Evolutionary conservation across 2,888 invertebrate species (phyloP), one percentile per base, ranked within the genome.

Genomic region (Trichopoda pennipes): DNA sequence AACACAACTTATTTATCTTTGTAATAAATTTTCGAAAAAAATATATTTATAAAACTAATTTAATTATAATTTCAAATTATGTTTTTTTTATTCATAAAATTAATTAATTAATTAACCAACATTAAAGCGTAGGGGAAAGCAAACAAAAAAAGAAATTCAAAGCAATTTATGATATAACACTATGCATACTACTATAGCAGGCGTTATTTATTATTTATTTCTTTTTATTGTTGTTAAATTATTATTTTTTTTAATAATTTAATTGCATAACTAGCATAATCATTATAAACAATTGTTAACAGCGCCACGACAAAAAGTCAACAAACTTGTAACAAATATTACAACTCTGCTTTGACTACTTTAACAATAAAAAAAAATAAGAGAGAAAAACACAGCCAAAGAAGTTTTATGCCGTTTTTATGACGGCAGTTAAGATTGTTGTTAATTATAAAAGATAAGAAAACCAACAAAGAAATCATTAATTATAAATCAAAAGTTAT

Each of bases 121-220:
- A 28, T 8, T 8, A 28, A 28, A 28, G 1, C 28, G 8, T 28
- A 28, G 23, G 32, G 44, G 16, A 16, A 53, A 19, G n/a, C 44
- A 44, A n/a, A 44, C 44, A 35, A 47, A 61, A 51, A 53, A 32
- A 44, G n/a, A 53, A 56, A 17, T 14, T 9, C 44, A 64, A 68
- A 58, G n/a, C n/a, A n/a, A n/a, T n/a, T 64, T 80, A 74, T 80
- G 61, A 69, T 80, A 80, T 74, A 80, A 80, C 56, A 55, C n/a
- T n/a, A n/a, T 35, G 42, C n/a, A 32, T 47, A 42, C 32, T 10
- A 16, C 47, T 49, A 58, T 17, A 51, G 23, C 44, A 32, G 35
- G 55, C 12, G n/a, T 28, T 53, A 17, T 9, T 38, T 23, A 16
- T 16, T 49, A 28, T 23, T 23, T 35, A 16, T 44, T 47, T 35